Conservation (phyloP, 2,797 vertebrate species). For the Silurus aristotelis region DNA sequence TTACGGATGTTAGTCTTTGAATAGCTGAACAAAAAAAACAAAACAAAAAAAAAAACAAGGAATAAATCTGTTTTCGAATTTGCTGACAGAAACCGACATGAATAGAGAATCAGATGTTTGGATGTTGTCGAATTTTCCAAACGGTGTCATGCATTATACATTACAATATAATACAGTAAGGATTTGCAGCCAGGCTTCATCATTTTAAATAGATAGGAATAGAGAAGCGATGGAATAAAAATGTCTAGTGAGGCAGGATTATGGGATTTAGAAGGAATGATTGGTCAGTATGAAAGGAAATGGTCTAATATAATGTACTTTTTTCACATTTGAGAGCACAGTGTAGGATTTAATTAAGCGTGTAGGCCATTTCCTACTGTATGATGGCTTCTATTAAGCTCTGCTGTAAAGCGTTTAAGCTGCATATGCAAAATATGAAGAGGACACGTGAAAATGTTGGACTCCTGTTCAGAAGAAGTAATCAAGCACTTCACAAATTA, state of each 20-base stretch:
- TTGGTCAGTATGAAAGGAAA: constrained; percentile 19
- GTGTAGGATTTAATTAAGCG: neutral
- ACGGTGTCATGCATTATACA: constrained; percentile 29
- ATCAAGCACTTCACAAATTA: neutral
- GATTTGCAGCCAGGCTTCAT: constrained; percentile 7
- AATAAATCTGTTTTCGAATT: constrained; percentile 5
- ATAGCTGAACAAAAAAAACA: neutral
- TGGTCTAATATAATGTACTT: neutral
- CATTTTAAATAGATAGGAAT: constrained; percentile 10
- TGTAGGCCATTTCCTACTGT: neutral
- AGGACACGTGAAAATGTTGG: neutral
- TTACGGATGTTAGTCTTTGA: neutral
- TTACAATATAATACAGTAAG: constrained; percentile 1
- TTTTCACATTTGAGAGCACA: neutral
- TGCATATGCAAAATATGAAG: constrained; percentile 2
- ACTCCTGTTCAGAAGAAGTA: neutral
- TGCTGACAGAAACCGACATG: constrained; percentile 19
- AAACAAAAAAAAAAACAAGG: neutral
- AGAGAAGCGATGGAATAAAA: neutral
- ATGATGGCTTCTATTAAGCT: neutral
- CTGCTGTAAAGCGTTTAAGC: constrained; percentile 6
- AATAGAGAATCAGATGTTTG: constrained; percentile 15
- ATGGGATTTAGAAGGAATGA: neutral
- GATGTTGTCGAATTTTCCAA: constrained; percentile 13
- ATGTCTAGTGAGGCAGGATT: constrained; percentile 8